A percentile compares a stretch with the other conserved stretches of the same genome.
phyloP scores from a whole-genome alignment of 2,113 vertebrate genomes.

The Calidris pugnax region DNA sequence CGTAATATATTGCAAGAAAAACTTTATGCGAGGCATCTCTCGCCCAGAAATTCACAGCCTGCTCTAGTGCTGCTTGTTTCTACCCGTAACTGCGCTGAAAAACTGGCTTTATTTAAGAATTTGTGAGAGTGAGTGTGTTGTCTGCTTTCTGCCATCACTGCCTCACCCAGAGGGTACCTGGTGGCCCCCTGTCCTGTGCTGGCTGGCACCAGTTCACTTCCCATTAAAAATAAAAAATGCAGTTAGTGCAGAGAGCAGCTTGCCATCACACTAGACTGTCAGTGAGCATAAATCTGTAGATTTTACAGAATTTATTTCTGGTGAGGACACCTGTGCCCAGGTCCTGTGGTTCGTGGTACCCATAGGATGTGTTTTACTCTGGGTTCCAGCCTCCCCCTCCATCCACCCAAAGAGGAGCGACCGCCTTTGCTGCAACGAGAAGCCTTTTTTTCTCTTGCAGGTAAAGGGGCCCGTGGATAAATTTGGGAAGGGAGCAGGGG shows the following conservation, averaged over 20 bases:
- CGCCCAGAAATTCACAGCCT: not conserved
- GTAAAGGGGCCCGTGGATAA: fast-evolving
- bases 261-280: fast-evolving
- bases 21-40: not conserved
- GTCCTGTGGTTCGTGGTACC: fast-evolving
- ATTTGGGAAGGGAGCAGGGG: not conserved
- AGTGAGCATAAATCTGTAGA: fast-evolving
- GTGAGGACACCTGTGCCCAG: not conserved
- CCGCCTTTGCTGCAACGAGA: fast-evolving
- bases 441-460: not conserved
- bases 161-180: too few species aligned
- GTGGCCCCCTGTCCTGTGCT: not conserved
- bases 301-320: fast-evolving
- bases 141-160: fast-evolving
- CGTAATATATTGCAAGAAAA: not conserved
- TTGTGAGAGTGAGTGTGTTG: fast-evolving
- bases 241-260: not conserved
- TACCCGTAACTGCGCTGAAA: fast-evolving
- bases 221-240: not conserved
- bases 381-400: not conserved
- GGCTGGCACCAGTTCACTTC: fast-evolving
- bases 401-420: fast-evolving
- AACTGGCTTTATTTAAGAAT: fast-evolving
- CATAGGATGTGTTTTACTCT: fast-evolving
- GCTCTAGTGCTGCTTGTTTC: not conserved